phyloP scores from a whole-genome alignment of 2,797 vertebrate genomes.

The Cheirogaleus major region DNA sequence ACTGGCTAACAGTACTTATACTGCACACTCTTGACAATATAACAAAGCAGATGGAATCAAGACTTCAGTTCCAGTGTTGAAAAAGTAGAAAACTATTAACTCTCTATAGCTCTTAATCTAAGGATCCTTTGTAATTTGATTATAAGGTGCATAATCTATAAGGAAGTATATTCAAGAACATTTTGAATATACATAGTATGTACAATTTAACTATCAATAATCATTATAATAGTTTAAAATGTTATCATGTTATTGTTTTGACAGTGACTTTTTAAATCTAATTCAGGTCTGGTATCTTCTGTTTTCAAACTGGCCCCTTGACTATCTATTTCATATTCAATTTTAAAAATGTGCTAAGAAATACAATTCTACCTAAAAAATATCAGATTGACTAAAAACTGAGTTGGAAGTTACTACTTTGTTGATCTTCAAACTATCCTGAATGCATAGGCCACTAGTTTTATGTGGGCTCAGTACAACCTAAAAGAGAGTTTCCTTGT shows the following conservation, averaged over 20 bases:
- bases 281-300: conserved; percentile 29
- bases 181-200: background rate
- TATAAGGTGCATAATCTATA: background rate
- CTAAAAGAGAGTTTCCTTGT: background rate
- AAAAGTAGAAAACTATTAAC: conserved; percentile 6
- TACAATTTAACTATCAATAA: background rate
- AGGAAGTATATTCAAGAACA: conserved; percentile 24
- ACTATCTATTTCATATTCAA: background rate
- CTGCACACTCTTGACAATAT: background rate
- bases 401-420: background rate
- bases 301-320: background rate
- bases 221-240: conserved; percentile 22
- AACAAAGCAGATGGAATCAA: conserved; percentile 30
- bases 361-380: conserved; percentile 47
- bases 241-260: background rate
- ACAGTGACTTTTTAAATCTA: conserved; percentile 29
- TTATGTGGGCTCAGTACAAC: background rate
- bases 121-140: conserved; percentile 33
- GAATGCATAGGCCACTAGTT: background rate
- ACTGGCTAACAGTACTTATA: background rate
- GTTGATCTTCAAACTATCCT: conserved; percentile 22
- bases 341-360: conserved; percentile 13
- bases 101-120: background rate
- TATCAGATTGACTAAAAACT: background rate
- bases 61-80: background rate